Base-by-base conservation (phyloP, 2,797 vertebrate genomes). In the Okamejei kenojei region DNA sequence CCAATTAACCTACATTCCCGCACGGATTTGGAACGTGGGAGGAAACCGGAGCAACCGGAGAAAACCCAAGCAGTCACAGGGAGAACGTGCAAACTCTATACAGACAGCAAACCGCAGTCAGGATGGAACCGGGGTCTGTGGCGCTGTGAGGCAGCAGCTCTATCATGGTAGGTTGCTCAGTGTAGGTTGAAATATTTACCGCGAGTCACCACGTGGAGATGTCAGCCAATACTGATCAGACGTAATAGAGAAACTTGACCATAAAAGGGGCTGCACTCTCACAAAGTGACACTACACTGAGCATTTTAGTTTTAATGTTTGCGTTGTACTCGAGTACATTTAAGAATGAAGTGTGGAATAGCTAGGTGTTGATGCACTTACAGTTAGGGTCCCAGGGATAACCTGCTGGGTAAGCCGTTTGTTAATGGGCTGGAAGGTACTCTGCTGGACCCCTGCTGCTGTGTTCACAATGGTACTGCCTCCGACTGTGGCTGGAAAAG, bases 381-480 rank as follows among this genome's bases (percentile, higher is more conserved):
- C 98, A 93, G 98, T 96, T 94, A 98, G 94, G 0, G 98, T 96
- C 91, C 97, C 97, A 13, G 98, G 95, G 93, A 98, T 97, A 93
- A 97, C 97, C 26, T 98, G 96, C 61, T 98, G 97, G 77, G 97
- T 96, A 95, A 99, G 95, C 29, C 98, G 97, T 94, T 99, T 98
- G 96, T 97, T 98, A 94, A 96, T 96, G n/a, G 97, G 96, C 95
- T 98, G 98, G 95, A 98, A 99, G 81, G 98, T 97, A 86, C 97
- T 96, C 93, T 96, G 96, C 94, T 97, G 95, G 93, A 98, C 97
- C 93, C 98, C 98, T 94, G 97, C 96, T 82, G 97, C 97, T 0
- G 98, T 98, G 95, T 98, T 99, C 94, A 98, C 97, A 13, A 98
- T 97, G 93, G 98, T 97, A 93, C 98, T 98, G 92, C 98, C 98